Evolutionary conservation across 2,888 invertebrate species (phyloP), one percentile per base, ranked within the genome.

Genomic region (Caenorhabditis imperialis): DNA sequence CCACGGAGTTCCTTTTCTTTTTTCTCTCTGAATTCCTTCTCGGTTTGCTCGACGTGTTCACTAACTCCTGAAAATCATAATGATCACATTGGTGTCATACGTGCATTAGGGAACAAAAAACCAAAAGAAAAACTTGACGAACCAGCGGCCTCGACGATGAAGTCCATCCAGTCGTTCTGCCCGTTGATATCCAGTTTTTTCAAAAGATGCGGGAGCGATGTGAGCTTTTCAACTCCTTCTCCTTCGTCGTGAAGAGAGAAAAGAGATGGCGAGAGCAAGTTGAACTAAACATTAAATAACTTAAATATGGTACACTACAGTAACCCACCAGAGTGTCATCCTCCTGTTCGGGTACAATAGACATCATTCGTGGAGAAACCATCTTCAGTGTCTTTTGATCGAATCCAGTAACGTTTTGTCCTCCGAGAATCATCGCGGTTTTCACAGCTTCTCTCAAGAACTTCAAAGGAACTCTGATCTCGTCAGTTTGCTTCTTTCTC

Each of bases 151-250:
- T 86, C 86, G 53, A 86, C 79, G 23, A 86, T 82, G 55, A 86
- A 84, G 63, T 86, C 85, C 69, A 86, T 61, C 86, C 86, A 86
- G 8, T 80, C 81, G 23, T 85, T 83, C 63, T 86, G 85, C 40
- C 84, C 84, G 23, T 73, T 61, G 50, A 55, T 65, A 57, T 75
- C 76, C 60, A 85, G 77, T 58, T 74, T 77, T 62, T 83, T 84
- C 72, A 85, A 65, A 10, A 86, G 55, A 18, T 78, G 61, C 14
- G 84, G 85, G 23, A 86, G 76, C 33, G 84, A 84, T 35, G 81
- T 71, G 47, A 79, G 70, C 47, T 83, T 79, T 55, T 86, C 86
- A 18, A 82, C 22, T 5, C 77, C 81, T 33, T 73, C 57, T n/a
- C 86, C 85, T 4, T 84, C 81, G 30, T 84, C 81, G 60, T 86